Evolutionary conservation across 2,797 vertebrate genomes (phyloP), one percentile per base, ranked within the genome.

Genomic region (Leptatherina wallacei): DNA sequence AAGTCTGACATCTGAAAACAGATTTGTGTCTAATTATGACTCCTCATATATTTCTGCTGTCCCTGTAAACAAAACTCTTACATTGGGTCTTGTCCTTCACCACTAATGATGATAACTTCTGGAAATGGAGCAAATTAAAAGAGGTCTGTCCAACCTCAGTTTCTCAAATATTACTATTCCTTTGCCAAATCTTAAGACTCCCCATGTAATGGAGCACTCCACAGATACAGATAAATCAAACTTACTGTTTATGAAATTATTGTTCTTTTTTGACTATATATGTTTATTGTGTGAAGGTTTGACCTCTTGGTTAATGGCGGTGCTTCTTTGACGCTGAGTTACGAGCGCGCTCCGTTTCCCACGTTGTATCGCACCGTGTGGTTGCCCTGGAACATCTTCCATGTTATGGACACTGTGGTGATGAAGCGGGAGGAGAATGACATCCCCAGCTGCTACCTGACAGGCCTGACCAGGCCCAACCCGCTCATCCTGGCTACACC

Each of bases 391-490:
- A 97, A 96, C 61, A 95, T 98, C 20, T 99, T 98, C 82, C 96
- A 99, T 33, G 97, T 99, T 81, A 98, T 98, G 97, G 97, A 99
- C 80, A 98, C 97, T 0, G 92, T 99, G 38, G 96, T 99, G 89
- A 99, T 99, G 98, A 98, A 97, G 93, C 95, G 96, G 59, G 97
- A 99, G 51, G 95, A 97, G 85, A 98, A 98, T 44, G 95, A 98
- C 91, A 98, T 96, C 72, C 97, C 98, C 83, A 96, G 96, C 75
- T 99, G 98, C 78, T 97, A 99, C 78, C 95, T 99, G 75, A 99
- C 96, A 0, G 97, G 97, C 49, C 96, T 99, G 82, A 89, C 96
- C 84, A 94, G 97, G 81, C 98, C 98, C 70, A 95, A 94, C 69
- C 97, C 98, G 0, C 84, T 97, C 81, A 96, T 99, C 0, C 94